Evolutionary conservation across 1,140 invertebrate genomes (phyloP).

Genomic region (Charaxes varanes): DNA sequence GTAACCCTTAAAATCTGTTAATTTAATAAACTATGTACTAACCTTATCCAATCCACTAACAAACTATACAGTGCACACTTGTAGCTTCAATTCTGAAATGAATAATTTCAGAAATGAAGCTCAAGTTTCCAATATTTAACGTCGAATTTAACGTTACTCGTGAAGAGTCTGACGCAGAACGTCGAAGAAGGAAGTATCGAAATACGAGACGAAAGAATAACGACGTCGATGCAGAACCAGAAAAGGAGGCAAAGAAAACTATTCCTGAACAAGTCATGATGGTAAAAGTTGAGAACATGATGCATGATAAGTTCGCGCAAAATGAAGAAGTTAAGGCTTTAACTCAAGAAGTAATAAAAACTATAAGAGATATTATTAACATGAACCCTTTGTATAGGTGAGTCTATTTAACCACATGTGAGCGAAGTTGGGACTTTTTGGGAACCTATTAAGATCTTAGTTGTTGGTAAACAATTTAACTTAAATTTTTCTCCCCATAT

Average conservation of each 20-base stretch:
- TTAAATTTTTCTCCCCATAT: neutral
- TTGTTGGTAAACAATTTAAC: neutral
- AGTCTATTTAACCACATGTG: no score
- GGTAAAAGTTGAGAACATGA: slow-evolving; percentile 96
- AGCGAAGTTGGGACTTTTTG: no score
- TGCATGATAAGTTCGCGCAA: slow-evolving; percentile 91
- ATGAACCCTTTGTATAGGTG: slow-evolving; percentile 93
- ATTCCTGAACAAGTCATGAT: slow-evolving; percentile 81
- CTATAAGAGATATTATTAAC: slow-evolving; percentile 96
- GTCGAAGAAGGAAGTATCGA: slow-evolving; percentile 71
- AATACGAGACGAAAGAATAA: slow-evolving; percentile 41
- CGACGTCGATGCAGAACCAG: slow-evolving; percentile 4
- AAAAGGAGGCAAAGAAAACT: slow-evolving; percentile 42
- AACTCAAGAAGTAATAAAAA: slow-evolving; percentile 98
- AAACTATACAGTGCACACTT: slow-evolving; percentile 11
- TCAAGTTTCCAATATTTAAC: slow-evolving; percentile 79
- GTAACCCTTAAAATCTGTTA: no score
- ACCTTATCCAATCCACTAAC: no score
- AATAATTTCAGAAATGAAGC: slow-evolving; percentile 69
- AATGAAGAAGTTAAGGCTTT: slow-evolving; percentile 97
- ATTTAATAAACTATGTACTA: no score
- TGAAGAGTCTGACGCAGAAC: slow-evolving; percentile 74
- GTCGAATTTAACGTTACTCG: slow-evolving; percentile 78
- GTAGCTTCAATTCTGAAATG: slow-evolving; percentile 62
- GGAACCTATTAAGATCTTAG: neutral